A percentile compares a stretch with the other conserved stretches of the same genome.
Conservation (phyloP, 1,140 invertebrate genomes). For the Drosophila rhopaloa region DNA sequence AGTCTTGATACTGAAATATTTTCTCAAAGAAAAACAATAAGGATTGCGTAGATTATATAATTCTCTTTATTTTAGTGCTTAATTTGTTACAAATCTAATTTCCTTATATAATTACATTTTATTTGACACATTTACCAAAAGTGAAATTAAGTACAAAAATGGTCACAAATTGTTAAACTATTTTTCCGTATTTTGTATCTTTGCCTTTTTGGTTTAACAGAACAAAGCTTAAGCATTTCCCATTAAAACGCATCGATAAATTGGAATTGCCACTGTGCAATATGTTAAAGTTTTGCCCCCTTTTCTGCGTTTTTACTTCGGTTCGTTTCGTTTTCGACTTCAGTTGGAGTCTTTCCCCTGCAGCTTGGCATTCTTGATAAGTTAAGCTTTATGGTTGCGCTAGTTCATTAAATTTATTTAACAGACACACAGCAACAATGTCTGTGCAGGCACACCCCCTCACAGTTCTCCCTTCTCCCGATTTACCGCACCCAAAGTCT, state of each 20-base stretch:
- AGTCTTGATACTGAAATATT: background rate
- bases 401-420: conserved; percentile 81
- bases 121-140: too few relatives aligned
- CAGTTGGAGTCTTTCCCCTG: conserved; percentile 25
- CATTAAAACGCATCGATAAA: conserved; percentile 18
- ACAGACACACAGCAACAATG: conserved; percentile 75
- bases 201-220: background rate
- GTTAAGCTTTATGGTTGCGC: conserved; percentile 79
- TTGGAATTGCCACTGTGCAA: conserved; percentile 39
- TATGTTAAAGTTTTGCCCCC: conserved; percentile 36
- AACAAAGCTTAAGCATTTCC: conserved; percentile 17
- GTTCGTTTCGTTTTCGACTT: conserved; percentile 33
- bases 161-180: too few relatives aligned
- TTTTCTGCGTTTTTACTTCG: conserved; percentile 2
- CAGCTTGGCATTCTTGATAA: conserved; percentile 60
- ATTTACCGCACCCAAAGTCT: conserved; percentile 44
- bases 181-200: background rate
- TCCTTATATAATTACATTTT: too few relatives aligned
- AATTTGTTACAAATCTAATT: too few relatives aligned
- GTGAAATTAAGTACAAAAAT: too few relatives aligned
- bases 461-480: background rate
- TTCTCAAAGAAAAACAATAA: background rate
- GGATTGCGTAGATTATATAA: background rate
- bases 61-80: background rate
- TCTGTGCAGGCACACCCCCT: conserved; percentile 49